Evolutionary conservation across 2,113 vertebrate species (phyloP), one percentile per base, ranked within the genome.

Genomic region (Paratilapia polleni): DNA sequence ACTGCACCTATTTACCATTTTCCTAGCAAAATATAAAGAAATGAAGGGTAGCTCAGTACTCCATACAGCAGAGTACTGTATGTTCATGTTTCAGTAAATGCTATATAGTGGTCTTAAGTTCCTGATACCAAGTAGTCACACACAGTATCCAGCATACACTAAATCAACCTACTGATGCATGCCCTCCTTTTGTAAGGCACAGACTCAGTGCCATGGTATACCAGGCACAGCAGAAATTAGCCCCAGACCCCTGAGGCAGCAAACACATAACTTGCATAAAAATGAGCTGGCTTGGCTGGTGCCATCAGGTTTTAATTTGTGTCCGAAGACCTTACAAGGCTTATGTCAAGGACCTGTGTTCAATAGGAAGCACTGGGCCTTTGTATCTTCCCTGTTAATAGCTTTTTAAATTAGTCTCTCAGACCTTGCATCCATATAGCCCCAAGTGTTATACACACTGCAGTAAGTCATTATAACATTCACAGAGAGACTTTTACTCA

Each of bases 261-360:
- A 63, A 76, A 61, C 26, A 63, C 66, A 73, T 41, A 77, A 77
- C 78, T 75, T 81, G 89, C 78, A 91, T 87, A 57, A 80, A 28
- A 88, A 91, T 84, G 61, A 94, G 86, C 64, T 26, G 26, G 28
- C 36, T 36, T 75, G 80, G 70, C 87, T 80, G 47, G 20, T 59
- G 57, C 66, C 85, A 82, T 86, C 78, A 36, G 83, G 81, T 83
- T 92, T 90, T 91, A 91, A 94, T 94, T 91, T 90, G 90, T 88
- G 85, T 85, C 89, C 63, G 4, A 87, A 88, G 90, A 91, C 88
- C 89, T 91, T 84, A 86, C 91, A 90, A 85, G 90, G 76, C 77
- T 91, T 85, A 49, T 89, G 87, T 91, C 91, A 92, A 91, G 87
- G 89, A 89, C 89, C 87, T 59, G 47, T 81, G 86, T 89, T 87